phyloP scores from a whole-genome alignment of 2,113 vertebrate species.

The Sialia sialis region DNA sequence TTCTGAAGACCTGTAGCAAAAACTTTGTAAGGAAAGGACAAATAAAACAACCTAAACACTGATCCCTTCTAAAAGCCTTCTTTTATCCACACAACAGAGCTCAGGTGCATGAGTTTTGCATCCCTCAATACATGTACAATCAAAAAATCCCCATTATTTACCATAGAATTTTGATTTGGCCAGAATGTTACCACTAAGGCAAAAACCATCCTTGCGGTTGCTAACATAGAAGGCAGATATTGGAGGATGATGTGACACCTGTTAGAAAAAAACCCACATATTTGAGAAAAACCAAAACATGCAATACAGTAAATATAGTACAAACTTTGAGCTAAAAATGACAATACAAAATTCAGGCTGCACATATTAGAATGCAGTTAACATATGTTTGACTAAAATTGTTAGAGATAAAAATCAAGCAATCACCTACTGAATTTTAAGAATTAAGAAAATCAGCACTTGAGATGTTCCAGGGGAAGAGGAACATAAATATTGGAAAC shows the following conservation, averaged over 20 bases:
- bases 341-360: neutral
- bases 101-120: neutral
- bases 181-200: slow-evolving; percentile 96
- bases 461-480: neutral
- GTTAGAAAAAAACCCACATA: neutral
- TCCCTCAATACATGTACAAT: neutral
- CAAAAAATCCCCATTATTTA: slow-evolving; percentile 8
- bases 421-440: neutral
- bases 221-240: slow-evolving; percentile 98
- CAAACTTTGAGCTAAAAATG: neutral
- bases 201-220: slow-evolving; percentile 98
- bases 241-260: slow-evolving; percentile 98
- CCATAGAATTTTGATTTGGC: slow-evolving; percentile 99
- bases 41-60: neutral
- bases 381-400: neutral
- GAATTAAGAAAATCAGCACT: neutral
- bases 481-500: neutral
- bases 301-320: neutral
- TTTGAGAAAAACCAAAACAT: neutral
- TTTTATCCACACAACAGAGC: neutral
- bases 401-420: neutral
- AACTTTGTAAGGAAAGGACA: neutral
- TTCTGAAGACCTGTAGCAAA: neutral
- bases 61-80: neutral
- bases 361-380: neutral